Conservation (phyloP, 1,140 invertebrate genomes). For the Rhysida immarginata region DNA sequence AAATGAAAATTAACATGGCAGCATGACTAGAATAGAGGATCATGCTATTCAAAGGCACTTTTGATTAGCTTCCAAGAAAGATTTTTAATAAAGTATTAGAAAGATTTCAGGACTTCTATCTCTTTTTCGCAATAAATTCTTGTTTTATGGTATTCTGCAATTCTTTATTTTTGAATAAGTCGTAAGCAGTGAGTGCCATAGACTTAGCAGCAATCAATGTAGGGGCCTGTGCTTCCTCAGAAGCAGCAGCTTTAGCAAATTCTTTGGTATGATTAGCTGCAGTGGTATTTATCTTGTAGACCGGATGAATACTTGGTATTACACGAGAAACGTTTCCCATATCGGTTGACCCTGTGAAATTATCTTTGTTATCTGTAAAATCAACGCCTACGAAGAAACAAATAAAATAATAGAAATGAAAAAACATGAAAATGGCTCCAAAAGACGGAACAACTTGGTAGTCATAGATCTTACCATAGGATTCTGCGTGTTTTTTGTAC, state of each 20-base stretch:
- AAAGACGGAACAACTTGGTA: not conserved
- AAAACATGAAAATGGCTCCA: not conserved
- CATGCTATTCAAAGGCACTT: no score
- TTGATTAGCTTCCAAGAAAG: no score
- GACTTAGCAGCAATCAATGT: constrained; percentile 22
- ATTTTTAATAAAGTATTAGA: no score
- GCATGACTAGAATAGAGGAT: no score
- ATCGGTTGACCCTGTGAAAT: constrained; percentile 22
- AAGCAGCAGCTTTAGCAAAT: constrained; percentile 23
- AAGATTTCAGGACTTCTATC: no score
- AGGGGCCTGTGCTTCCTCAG: constrained; percentile 18
- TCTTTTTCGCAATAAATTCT: not conserved
- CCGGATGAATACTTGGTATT: constrained; percentile 28
- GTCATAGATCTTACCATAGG: constrained; percentile 10
- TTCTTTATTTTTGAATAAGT: constrained; percentile 8
- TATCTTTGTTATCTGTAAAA: not conserved
- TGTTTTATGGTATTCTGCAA: not conserved
- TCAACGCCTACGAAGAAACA: not conserved
- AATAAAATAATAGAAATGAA: not conserved
- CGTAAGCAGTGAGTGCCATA: constrained; percentile 22
- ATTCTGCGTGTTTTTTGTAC: constrained; percentile 12
- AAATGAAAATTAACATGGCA: no score
- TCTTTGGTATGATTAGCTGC: constrained; percentile 23
- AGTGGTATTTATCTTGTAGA: constrained; percentile 22
- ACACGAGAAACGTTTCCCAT: constrained; percentile 30